Conservation (phyloP, 2,113 vertebrate species). For the Symphodus melops region DNA sequence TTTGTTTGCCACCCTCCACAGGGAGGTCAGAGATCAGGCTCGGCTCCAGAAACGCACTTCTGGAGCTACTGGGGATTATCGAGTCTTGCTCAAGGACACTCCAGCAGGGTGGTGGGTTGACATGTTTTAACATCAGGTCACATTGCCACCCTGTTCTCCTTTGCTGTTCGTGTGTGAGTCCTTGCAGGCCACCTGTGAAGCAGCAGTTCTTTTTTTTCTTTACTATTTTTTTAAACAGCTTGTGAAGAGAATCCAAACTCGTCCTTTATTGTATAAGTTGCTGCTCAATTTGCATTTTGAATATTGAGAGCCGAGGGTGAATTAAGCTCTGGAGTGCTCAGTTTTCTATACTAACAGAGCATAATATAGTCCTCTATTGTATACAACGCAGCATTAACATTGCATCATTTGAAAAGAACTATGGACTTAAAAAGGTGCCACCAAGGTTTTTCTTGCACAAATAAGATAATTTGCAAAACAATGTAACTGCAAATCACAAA, state of each 20-base stretch:
- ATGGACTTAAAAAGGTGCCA: background rate
- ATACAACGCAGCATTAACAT: background rate
- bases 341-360: conserved; percentile 1
- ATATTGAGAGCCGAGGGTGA: conserved; percentile 40
- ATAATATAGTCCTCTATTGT: conserved; percentile 16
- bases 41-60: conserved; percentile 26
- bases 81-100: conserved; percentile 51
- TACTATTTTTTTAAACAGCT: too few species aligned
- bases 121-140: conserved; percentile 40
- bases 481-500: background rate
- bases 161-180: too few species aligned
- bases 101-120: conserved; percentile 32
- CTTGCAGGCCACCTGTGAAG: conserved; percentile 26
- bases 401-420: background rate
- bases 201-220: too few species aligned
- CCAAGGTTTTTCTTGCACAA: background rate
- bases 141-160: conserved; percentile 22
- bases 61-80: conserved; percentile 24
- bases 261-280: conserved; percentile 31
- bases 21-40: conserved; percentile 66
- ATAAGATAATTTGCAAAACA: background rate
- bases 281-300: conserved; percentile 51
- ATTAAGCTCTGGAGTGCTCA: conserved; percentile 26
- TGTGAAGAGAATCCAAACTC: conserved; percentile 21
- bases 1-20: conserved; percentile 46